Percentiles rank a stretch among this genome's conserved stretches.
These are phyloP conservation scores for Caiman crocodilus DNA, from an alignment of 2,797 vertebrate species.

Conservation along the genomic window DNA sequence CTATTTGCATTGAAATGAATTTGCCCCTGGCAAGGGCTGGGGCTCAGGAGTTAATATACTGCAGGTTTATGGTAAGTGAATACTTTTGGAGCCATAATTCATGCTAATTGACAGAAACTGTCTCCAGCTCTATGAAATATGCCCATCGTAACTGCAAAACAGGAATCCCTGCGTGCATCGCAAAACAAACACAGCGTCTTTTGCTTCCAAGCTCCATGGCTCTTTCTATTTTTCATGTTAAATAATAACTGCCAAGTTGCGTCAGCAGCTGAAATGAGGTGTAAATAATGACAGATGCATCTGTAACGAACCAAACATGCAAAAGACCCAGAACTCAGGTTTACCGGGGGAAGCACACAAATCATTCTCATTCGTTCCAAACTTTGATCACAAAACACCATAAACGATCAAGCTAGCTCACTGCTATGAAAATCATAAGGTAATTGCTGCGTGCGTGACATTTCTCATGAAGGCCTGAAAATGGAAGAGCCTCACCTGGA, in stretches of 20 bases:
- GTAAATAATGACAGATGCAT: background rate
- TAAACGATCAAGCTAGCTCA: background rate
- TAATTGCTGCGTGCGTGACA: constrained; percentile 33
- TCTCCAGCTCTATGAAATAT: constrained; percentile 51
- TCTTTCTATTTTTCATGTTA: constrained; percentile 46
- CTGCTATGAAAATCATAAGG: constrained; percentile 48
- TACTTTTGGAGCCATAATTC: constrained; percentile 58
- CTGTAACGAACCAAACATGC: background rate
- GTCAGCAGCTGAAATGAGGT: background rate
- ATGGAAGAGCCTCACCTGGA: no score
- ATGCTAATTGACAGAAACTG: constrained; percentile 65
- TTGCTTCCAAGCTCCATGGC: background rate
- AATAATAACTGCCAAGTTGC: constrained; percentile 4
- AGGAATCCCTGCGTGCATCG: constrained; percentile 64
- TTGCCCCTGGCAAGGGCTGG: constrained; percentile 40
- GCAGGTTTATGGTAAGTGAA: constrained; percentile 53
- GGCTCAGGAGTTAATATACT: constrained; percentile 57
- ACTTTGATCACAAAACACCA: constrained; percentile 17
- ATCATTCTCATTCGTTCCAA: background rate
- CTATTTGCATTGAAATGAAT: constrained; percentile 50
- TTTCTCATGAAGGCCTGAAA: no score
- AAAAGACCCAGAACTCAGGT: background rate
- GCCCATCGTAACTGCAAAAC: constrained; percentile 36
- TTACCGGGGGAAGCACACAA: background rate
- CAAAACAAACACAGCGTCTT: constrained; percentile 49